phyloP scores from a whole-genome alignment of 2,797 vertebrate species.

The Acridotheres tristis region DNA sequence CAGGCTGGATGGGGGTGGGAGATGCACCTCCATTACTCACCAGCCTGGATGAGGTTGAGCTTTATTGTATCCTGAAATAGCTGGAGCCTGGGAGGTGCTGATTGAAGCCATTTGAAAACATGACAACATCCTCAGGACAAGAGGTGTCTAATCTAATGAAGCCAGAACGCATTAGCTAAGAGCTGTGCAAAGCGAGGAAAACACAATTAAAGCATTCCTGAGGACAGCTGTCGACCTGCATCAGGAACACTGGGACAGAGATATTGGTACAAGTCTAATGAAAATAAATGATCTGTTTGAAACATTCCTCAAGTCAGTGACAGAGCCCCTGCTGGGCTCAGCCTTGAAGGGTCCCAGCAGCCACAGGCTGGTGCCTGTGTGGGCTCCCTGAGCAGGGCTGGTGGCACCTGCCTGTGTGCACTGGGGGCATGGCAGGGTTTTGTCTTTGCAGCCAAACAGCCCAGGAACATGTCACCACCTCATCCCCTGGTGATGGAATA shows the following conservation, averaged over 20 bases:
- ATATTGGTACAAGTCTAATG: slow-evolving; percentile 38
- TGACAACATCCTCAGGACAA: slow-evolving; percentile 63
- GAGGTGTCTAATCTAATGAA: slow-evolving; percentile 64
- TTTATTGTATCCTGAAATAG: slow-evolving; percentile 64
- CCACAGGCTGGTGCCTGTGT: fast-evolving
- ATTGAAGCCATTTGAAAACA: slow-evolving; percentile 71
- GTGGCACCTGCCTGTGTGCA: background rate
- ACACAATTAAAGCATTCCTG: slow-evolving; percentile 56
- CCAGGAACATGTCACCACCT: background rate
- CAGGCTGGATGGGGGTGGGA: slow-evolving; percentile 19
- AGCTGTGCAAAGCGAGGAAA: background rate
- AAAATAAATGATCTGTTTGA: slow-evolving; percentile 61
- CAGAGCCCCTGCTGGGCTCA: background rate
- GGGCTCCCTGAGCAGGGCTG: background rate
- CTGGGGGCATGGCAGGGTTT: background rate
- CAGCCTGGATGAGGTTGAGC: slow-evolving; percentile 32
- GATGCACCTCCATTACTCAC: slow-evolving; percentile 52
- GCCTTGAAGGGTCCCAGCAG: background rate
- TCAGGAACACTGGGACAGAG: background rate
- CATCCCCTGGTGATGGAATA: fast-evolving
- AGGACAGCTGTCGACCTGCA: slow-evolving; percentile 47
- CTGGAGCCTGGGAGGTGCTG: slow-evolving; percentile 57
- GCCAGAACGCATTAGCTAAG: slow-evolving; percentile 54
- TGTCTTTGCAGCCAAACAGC: background rate
- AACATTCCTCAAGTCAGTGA: slow-evolving; percentile 34